phyloP scores from a whole-genome alignment of 1,140 invertebrate species.

The Oryctes rhinoceros region DNA sequence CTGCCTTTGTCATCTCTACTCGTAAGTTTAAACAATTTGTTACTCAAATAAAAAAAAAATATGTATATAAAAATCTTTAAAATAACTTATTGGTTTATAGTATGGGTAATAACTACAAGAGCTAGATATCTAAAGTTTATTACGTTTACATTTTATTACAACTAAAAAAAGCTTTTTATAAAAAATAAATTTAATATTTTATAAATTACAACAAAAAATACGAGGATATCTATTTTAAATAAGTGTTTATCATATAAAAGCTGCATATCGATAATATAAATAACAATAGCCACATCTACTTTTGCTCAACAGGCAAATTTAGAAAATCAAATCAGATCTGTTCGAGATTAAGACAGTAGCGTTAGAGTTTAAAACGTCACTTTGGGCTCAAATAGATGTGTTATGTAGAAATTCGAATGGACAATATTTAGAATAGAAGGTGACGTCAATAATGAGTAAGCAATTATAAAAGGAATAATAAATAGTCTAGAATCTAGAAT shows the following conservation, averaged over 20 bases:
- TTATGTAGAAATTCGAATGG: neutral
- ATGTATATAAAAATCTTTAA: too few relatives aligned
- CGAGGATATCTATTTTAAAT: constrained; percentile 34
- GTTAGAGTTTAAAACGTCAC: neutral
- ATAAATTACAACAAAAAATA: constrained; percentile 39
- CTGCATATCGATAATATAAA: constrained; percentile 28
- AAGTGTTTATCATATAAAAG: constrained; percentile 37
- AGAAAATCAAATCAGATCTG: neutral
- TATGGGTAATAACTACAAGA: neutral
- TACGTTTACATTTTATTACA: constrained; percentile 40
- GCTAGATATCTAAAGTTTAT: constrained; percentile 40
- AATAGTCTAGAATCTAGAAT: constrained; percentile 23
- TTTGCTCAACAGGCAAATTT: constrained; percentile 14
- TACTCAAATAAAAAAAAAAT: too few relatives aligned
- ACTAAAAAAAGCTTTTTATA: constrained; percentile 41
- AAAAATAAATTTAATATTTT: constrained; percentile 40
- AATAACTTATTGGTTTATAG: too few relatives aligned
- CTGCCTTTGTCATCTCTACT: too few relatives aligned
- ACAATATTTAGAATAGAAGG: neutral
- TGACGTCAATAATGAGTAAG: constrained; percentile 30
- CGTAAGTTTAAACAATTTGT: too few relatives aligned
- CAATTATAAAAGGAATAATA: constrained; percentile 37
- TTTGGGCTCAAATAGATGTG: constrained; percentile 34
- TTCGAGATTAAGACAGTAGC: neutral
- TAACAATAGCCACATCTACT: constrained; percentile 39